phyloP scores from a whole-genome alignment of 30 jellyfish, hydroid and myxozoan genomes.

The Aurelia sp. region DNA sequence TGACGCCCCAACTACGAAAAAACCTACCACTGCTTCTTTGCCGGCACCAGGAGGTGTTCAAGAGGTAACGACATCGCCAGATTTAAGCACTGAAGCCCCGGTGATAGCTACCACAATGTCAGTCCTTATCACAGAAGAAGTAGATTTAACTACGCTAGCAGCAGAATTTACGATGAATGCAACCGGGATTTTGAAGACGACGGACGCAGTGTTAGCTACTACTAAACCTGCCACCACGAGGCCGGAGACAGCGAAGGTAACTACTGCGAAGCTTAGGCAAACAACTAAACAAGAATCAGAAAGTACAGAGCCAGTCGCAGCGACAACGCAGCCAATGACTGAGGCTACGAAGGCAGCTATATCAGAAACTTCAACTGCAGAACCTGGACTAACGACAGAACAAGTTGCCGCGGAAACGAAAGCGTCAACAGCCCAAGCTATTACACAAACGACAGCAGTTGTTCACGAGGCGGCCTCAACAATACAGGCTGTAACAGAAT shows the following conservation, averaged over 20 bases:
- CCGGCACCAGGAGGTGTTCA: too few species aligned
- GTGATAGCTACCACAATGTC: neutral
- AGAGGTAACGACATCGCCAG: too few species aligned
- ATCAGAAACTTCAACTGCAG: neutral
- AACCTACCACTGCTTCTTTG: too few species aligned
- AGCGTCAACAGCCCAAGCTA: neutral
- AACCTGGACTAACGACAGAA: neutral
- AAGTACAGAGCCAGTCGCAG: neutral
- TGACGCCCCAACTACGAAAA: too few species aligned
- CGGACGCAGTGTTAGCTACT: neutral
- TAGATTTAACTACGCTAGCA: slow-evolving; percentile 12
- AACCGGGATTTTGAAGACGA: neutral
- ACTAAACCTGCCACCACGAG: neutral
- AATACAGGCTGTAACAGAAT: neutral
- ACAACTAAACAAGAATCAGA: too few species aligned
- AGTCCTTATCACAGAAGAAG: neutral
- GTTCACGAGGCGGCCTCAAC: neutral
- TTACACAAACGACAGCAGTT: neutral
- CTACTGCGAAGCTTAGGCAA: too few species aligned
- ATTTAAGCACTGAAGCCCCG: neutral
- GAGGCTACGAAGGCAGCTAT: neutral
- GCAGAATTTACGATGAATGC: slow-evolving; percentile 6
- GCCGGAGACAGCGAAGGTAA: neutral
- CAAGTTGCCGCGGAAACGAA: neutral
- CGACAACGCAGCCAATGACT: neutral